phyloP scores from a whole-genome alignment of 2,888 invertebrate genomes.

The Ecdyonurus torrentis region DNA sequence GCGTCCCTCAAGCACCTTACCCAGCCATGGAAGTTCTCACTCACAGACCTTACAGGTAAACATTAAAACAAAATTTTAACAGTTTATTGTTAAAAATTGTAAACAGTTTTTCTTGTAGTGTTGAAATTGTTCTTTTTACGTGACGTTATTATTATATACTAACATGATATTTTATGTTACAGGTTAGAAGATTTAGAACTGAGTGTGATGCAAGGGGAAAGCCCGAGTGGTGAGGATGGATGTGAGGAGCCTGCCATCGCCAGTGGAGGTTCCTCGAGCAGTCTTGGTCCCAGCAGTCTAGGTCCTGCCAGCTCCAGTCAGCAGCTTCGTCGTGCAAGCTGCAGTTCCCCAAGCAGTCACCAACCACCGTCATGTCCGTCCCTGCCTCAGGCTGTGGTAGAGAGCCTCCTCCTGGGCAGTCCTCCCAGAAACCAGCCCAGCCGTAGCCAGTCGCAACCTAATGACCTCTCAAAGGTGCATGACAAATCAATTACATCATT shows the following conservation, averaged over 20 bases:
- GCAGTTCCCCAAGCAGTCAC: not conserved
- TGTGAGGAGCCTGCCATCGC: not conserved
- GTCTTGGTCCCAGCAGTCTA: not conserved
- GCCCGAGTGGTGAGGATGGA: not conserved
- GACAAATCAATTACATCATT: too few relatives aligned
- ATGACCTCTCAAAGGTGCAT: slow-evolving; percentile 25
- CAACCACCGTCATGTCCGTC: not conserved
- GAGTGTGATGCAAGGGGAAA: not conserved
- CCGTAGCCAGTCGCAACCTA: slow-evolving; percentile 31
- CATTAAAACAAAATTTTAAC: not conserved
- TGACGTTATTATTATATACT: too few relatives aligned
- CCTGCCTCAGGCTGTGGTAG: not conserved
- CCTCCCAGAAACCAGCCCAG: slow-evolving; percentile 17
- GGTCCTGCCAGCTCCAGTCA: not conserved
- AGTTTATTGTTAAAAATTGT: not conserved
- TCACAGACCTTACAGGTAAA: not conserved
- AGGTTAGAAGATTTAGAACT: not conserved
- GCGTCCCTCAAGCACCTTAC: not conserved
- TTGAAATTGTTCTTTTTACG: too few relatives aligned
- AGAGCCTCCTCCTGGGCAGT: not conserved
- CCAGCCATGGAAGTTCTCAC: not conserved
- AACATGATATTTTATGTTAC: not conserved
- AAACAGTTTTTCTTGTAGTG: not conserved
- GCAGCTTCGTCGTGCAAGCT: not conserved
- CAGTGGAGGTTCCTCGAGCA: not conserved